Evolutionary conservation across 2,888 invertebrate species (phyloP), one percentile per base, ranked within the genome.

Genomic region (Nomada goodeniana): DNA sequence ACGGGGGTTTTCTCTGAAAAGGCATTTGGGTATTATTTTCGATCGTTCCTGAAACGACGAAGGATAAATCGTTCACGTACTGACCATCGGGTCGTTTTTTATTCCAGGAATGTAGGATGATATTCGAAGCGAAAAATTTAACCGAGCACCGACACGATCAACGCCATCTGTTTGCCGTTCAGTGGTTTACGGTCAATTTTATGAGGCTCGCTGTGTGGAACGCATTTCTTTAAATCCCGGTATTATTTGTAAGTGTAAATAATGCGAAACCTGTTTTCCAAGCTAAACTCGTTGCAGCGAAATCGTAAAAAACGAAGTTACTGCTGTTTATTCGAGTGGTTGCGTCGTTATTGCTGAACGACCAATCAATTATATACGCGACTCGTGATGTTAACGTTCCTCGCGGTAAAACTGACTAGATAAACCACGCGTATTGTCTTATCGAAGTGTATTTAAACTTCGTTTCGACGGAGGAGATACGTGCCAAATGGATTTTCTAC

Each of bases 161-260:
- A 47, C 65, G 74, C 74, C 67, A 74, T 74, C 67, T 74, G 74
- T 74, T 74, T 20, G 72, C 64, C 55, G 44, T 72, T 53, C 53
- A 13, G 15, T 26, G 50, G 50, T 73, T 59, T 9, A 59, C 36
- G 57, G 50, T 57, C 10, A 23, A 67, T 47, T 47, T 59, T 42
- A 20, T 15, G 44, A 44, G 36, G 2, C 5, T 2, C 13, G 13
- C n/a, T 20, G 26, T 47, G 15, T 13, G 2, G n/a, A 18, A 11
- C 4, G n/a, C n/a, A n/a, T 63, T 53, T 44, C 20, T n/a, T 18
- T 13, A 5, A 1, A n/a, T n/a, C 9, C 7, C 1, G 2, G 3
- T 29, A 50, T 36, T 55, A 36, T 59, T 50, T 42, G 67, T 10
- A 57, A 29, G 13, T 15, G 47, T 20, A 42, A 9, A 42, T 61